Evolutionary conservation across 1,140 invertebrate genomes (phyloP).

Genomic region (Drosophila kanapiae): DNA sequence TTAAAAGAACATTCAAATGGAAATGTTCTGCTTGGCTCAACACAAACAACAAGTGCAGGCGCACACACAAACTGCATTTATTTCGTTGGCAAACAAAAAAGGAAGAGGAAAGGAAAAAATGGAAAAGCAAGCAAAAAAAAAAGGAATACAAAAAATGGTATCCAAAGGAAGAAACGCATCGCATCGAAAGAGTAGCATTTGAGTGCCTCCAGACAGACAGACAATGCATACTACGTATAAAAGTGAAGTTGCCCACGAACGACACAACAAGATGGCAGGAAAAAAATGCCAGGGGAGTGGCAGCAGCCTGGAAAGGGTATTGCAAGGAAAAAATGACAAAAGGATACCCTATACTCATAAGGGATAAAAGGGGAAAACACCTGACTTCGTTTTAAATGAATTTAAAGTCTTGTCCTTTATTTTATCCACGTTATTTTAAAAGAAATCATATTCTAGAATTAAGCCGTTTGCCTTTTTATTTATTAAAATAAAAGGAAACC

Average conservation of each 20-base stretch:
- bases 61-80: conserved; percentile 79
- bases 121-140: conserved; percentile 43
- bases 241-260: conserved; percentile 62
- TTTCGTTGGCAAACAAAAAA: conserved; percentile 73
- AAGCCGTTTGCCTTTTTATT: background rate
- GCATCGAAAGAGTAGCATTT: conserved; percentile 65
- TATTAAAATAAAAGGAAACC: too few relatives aligned
- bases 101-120: conserved; percentile 15
- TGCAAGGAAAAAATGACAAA: background rate
- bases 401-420: background rate
- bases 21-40: conserved; percentile 83
- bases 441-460: background rate
- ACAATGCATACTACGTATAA: conserved; percentile 70
- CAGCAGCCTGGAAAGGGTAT: conserved; percentile 6
- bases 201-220: conserved; percentile 69
- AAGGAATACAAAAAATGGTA: conserved; percentile 24
- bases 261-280: conserved; percentile 35
- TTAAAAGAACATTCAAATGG: conserved; percentile 84
- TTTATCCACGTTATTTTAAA: background rate
- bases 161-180: conserved; percentile 32
- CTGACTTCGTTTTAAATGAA: background rate
- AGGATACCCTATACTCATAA: conserved; percentile 18
- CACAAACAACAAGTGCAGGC: conserved; percentile 81
- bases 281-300: conserved; percentile 23
- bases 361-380: background rate